Evolutionary conservation across 2,113 vertebrate species (phyloP).

Genomic region (Macrotus californicus): DNA sequence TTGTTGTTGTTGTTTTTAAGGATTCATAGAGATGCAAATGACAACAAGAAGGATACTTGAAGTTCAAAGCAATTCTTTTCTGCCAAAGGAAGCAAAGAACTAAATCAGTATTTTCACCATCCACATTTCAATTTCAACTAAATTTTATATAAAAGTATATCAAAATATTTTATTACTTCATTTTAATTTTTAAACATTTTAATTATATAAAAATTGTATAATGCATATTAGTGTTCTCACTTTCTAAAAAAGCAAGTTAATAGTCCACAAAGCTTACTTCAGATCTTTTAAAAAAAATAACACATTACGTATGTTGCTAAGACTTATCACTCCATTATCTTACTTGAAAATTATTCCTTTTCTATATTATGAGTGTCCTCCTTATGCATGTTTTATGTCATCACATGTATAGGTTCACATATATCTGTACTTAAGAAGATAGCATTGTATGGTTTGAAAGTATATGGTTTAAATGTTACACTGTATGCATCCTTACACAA

Average conservation of each 20-base stretch:
- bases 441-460: not conserved
- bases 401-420: not conserved
- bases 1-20: not conserved
- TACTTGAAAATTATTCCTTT: not conserved
- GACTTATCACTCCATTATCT: not conserved
- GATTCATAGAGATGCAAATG: not conserved
- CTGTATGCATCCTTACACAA: not conserved
- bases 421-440: not conserved
- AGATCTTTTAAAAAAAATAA: not conserved
- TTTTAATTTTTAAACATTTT: not conserved
- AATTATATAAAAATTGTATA: not conserved
- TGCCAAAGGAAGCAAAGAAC: not conserved
- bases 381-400: not conserved
- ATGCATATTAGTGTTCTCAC: not conserved
- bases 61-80: slow-evolving; percentile 17
- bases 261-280: not conserved
- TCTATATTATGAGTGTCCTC: not conserved
- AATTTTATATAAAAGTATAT: not conserved
- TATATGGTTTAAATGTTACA: not conserved
- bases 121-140: not conserved
- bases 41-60: not conserved
- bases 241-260: not conserved
- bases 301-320: not conserved
- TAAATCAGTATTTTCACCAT: slow-evolving; percentile 18
- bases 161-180: not conserved